Evolutionary conservation across 2,888 invertebrate genomes (phyloP).

Genomic region (Lithophane semibrunnea): DNA sequence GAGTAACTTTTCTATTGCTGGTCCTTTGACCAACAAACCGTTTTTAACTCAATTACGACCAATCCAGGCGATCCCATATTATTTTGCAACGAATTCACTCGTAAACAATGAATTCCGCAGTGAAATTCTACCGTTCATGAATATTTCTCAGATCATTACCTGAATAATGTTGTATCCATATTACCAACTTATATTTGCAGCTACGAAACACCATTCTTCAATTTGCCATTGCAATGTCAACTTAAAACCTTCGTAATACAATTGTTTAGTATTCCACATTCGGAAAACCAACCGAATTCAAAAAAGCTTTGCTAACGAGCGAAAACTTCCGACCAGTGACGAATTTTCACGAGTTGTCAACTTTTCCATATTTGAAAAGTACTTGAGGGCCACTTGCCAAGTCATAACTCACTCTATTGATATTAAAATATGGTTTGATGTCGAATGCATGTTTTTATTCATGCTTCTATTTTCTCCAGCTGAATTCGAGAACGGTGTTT

Average conservation of each 20-base stretch:
- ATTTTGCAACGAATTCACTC: conserved; percentile 15
- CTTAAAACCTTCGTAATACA: conserved; percentile 8
- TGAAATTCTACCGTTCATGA: conserved; percentile 60
- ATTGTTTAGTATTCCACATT: conserved; percentile 7
- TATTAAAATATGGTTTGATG: conserved; percentile 61
- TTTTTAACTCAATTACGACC: conserved; percentile 15
- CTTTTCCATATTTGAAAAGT: conserved; percentile 74
- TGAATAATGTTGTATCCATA: conserved; percentile 65
- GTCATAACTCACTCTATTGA: conserved; percentile 48
- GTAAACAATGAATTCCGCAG: conserved; percentile 36
- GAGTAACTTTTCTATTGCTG: not conserved
- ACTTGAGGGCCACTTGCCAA: conserved; percentile 50
- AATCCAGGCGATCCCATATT: conserved; percentile 6
- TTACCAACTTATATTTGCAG: conserved; percentile 43
- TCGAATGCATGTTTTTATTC: conserved; percentile 51
- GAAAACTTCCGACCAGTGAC: conserved; percentile 71
- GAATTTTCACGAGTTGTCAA: conserved; percentile 70
- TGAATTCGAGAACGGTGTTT: conserved; percentile 23
- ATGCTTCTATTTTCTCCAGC: conserved; percentile 53
- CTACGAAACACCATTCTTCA: not conserved
- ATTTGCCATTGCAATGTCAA: conserved; percentile 31
- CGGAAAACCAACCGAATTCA: conserved; percentile 14
- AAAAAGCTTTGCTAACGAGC: conserved; percentile 70
- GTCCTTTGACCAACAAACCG: conserved; percentile 19
- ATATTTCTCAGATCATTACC: conserved; percentile 77